phyloP scores from a whole-genome alignment of 1,140 invertebrate genomes.

The Stratiolaelaps scimitus region DNA sequence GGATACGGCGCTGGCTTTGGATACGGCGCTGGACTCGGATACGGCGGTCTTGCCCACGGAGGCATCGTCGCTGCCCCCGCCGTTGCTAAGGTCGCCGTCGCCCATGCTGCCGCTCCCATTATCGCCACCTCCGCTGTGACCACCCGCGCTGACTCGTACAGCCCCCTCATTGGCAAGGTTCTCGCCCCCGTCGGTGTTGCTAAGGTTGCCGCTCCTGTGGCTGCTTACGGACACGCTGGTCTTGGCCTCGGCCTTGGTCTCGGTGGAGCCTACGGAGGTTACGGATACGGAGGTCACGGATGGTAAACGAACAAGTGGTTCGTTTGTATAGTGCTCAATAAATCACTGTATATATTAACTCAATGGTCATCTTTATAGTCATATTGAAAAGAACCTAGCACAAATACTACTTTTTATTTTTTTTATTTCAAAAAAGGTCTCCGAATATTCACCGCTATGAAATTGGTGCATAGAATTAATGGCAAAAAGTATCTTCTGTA shows the following conservation, averaged over 20 bases:
- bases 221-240: conserved; percentile 1
- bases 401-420: too few species aligned
- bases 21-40: conserved; percentile 16
- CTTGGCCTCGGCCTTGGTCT: conserved; percentile 16
- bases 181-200: conserved; percentile 6
- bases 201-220: conserved; percentile 1
- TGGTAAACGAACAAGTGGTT: not conserved
- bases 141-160: conserved; percentile 23
- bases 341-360: too few species aligned
- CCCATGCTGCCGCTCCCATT: not conserved
- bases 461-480: too few species aligned
- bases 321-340: too few species aligned
- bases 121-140: conserved; percentile 7
- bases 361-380: too few species aligned
- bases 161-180: conserved; percentile 11
- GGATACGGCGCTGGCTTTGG: not conserved
- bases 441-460: too few species aligned
- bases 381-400: too few species aligned
- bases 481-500: too few species aligned
- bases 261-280: not conserved
- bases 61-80: conserved; percentile 14
- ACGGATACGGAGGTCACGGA: conserved; percentile 14
- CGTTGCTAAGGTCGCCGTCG: conserved; percentile 13
- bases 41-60: conserved; percentile 13
- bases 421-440: too few species aligned